Base-by-base conservation (phyloP, 2,888 invertebrate genomes). In the Schrankia costaestrigalis region DNA sequence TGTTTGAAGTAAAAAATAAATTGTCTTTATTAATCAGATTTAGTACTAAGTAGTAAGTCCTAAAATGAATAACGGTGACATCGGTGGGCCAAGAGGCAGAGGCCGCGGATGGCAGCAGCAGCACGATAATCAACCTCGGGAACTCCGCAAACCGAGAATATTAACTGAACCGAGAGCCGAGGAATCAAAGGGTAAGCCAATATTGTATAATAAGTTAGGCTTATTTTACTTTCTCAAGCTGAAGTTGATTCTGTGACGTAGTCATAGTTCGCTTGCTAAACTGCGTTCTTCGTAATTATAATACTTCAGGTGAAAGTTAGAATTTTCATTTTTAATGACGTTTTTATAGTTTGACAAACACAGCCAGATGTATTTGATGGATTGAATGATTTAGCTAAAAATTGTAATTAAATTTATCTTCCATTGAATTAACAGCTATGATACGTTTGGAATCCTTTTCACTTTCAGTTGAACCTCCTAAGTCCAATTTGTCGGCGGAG, bases 11-110 rank as follows among this genome's bases (percentile, higher is more conserved):
- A 63, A 53, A 62, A 62, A 59, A 51, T 59, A 40, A 48, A 50
- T 48, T 39, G 54, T 40, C n/a, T n/a, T n/a, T n/a, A n/a, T n/a
- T n/a, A n/a, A n/a, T n/a, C n/a, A 57, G 35, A 64, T 50, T 54
- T 56, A 47, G 50, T 61, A 38, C 55, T 50, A 48, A 53, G 52
- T 49, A 60, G 41, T 54, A 63, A 63, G 45, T 55, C 58, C 62
- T 74, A 76, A 77, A 78, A 89, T 88, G 88, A 88, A 86, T 76
- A 88, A 89, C 85, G 88, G 87, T 59, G 88, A 89, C 48, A 69
- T 82, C 60, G 82, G 87, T 60, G 84, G 81, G 66, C 68, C 85
- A 37, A 78, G 86, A 72, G 85, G 88, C 63, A 82, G 83, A 68
- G 89, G 89, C 68, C 86, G 89, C 59, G 83, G 86, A 55, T 86